Percentiles rank a stretch among this genome's conserved stretches.
These are phyloP conservation scores for Torymus texanus DNA, from an alignment of 2,888 invertebrate genomes.

Conservation along the genomic window DNA sequence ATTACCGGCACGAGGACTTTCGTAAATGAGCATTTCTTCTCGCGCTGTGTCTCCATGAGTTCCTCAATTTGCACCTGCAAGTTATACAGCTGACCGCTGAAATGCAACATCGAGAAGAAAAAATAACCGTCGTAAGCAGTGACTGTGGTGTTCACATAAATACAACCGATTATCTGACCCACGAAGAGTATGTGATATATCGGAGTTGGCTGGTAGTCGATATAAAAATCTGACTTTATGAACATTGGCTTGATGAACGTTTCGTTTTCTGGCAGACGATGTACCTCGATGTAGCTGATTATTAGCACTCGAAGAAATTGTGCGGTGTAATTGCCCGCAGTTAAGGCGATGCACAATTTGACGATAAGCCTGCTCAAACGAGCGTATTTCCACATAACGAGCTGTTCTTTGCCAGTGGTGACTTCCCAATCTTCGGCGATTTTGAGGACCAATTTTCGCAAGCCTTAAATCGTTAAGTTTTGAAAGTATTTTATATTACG, in stretches of 20 bases:
- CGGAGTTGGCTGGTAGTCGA: background rate
- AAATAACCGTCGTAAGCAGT: slow-evolving; percentile 13
- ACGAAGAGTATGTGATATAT: background rate
- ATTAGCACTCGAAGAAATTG: background rate
- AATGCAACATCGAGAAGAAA: background rate
- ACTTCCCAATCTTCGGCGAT: background rate
- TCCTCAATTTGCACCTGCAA: background rate
- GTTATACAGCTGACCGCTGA: slow-evolving; percentile 2
- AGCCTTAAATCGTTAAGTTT: no score
- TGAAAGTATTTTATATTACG: no score
- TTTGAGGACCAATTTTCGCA: no score
- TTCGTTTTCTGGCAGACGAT: background rate
- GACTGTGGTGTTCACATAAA: background rate
- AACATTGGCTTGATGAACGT: background rate
- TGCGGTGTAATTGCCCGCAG: background rate
- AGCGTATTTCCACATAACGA: slow-evolving; percentile 10
- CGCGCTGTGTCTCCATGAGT: background rate
- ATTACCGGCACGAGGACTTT: background rate
- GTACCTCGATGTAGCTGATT: background rate
- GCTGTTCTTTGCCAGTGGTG: background rate
- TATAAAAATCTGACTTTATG: background rate
- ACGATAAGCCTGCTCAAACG: background rate
- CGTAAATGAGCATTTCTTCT: background rate
- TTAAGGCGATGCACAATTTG: background rate
- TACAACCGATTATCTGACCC: background rate